Evolutionary conservation across 2,888 invertebrate species (phyloP).

Genomic region (Apamea monoglypha): DNA sequence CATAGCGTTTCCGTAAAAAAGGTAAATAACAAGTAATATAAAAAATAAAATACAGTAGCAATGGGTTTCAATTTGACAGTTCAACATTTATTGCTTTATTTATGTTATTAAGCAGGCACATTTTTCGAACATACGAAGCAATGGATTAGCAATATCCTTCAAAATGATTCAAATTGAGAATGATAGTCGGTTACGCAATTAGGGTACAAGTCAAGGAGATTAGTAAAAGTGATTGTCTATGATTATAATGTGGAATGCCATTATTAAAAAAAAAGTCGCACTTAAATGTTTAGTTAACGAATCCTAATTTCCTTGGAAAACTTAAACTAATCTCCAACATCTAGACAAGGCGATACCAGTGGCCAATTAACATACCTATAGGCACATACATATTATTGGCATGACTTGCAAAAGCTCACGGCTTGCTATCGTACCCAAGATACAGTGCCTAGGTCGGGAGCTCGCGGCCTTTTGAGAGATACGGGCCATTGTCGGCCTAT

Average conservation of each 20-base stretch:
- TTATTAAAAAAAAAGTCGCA: too few species aligned
- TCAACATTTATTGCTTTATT: constrained; percentile 2
- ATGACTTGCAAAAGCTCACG: constrained; percentile 64
- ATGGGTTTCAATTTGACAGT: background rate
- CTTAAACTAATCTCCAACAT: background rate
- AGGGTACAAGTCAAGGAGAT: background rate
- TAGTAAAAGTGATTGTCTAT: too few species aligned
- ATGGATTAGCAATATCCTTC: constrained; percentile 3
- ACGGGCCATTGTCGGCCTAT: constrained; percentile 81
- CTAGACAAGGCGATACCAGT: background rate
- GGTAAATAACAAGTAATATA: background rate
- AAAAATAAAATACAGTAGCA: background rate
- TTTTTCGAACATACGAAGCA: background rate
- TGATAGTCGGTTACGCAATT: background rate
- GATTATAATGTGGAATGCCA: background rate
- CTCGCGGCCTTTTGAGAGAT: constrained; percentile 80
- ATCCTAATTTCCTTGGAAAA: background rate
- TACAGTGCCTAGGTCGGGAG: constrained; percentile 76
- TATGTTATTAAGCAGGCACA: background rate
- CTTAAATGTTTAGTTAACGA: background rate
- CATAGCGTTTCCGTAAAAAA: background rate
- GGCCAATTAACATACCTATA: constrained; percentile 20
- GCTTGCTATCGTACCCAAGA: constrained; percentile 63
- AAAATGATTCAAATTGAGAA: background rate
- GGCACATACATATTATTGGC: constrained; percentile 47